These are phyloP conservation scores for Synanthedon andrenaeformis DNA, from an alignment of 2,888 invertebrate species.

Conservation along the genomic window DNA sequence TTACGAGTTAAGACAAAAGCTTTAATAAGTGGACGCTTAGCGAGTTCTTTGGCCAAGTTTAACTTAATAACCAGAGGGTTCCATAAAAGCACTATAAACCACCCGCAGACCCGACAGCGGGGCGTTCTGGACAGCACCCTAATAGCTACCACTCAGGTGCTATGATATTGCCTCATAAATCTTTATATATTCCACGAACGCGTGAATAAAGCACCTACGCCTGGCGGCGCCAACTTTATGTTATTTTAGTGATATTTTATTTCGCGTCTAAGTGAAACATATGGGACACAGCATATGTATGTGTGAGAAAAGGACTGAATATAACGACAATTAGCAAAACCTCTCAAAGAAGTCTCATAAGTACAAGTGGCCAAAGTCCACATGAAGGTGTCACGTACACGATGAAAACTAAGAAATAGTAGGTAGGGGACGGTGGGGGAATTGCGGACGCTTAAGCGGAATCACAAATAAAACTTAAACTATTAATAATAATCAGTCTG, in stretches of 20 bases:
- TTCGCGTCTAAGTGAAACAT: not conserved
- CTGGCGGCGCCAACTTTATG: not conserved
- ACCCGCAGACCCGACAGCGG: slow-evolving; percentile 13
- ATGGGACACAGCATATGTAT: no score
- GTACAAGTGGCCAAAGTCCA: no score
- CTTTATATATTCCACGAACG: slow-evolving; percentile 18
- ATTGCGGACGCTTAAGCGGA: no score
- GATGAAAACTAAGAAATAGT: no score
- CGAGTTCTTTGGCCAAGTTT: slow-evolving; percentile 15
- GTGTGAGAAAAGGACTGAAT: no score
- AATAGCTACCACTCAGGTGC: slow-evolving; percentile 22
- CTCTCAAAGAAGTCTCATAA: no score
- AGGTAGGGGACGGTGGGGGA: no score
- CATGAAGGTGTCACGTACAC: no score
- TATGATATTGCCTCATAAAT: slow-evolving; percentile 37
- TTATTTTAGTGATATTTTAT: not conserved
- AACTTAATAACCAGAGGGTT: slow-evolving; percentile 23
- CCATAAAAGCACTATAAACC: slow-evolving; percentile 21
- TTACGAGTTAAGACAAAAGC: not conserved
- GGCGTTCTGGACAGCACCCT: slow-evolving; percentile 22
- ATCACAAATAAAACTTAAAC: no score
- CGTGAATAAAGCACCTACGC: slow-evolving; percentile 2
- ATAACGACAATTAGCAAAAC: no score
- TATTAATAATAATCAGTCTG: no score
- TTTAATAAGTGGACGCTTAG: slow-evolving; percentile 6